Percentiles rank a stretch among this genome's conserved stretches.
Conservation (phyloP, 2,797 vertebrate genomes). For the Enteromius paludinosus region DNA sequence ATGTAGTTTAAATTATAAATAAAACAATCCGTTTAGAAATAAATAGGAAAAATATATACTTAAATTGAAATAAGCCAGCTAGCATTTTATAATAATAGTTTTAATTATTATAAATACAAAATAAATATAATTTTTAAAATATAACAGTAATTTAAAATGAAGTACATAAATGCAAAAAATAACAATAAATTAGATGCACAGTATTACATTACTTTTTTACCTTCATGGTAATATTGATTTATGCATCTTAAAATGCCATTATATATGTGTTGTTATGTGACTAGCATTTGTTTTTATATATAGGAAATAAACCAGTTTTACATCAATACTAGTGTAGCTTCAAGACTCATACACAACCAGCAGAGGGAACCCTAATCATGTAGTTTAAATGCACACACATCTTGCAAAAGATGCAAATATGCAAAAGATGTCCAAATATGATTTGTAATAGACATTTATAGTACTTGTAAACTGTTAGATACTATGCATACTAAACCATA, state of each 20-base stretch:
- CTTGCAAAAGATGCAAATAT: neutral
- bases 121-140: neutral
- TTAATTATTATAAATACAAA: neutral
- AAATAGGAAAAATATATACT: neutral
- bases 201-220: neutral
- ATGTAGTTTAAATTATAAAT: neutral
- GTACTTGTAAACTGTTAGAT: neutral
- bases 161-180: no score
- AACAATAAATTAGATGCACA: neutral
- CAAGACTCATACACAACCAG: neutral
- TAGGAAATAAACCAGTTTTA: neutral
- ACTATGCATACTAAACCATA: neutral
- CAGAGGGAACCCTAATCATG: constrained; percentile 38
- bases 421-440: neutral
- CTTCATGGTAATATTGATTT: neutral
- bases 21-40: neutral
- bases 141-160: neutral
- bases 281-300: neutral
- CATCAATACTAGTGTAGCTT: neutral
- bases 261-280: neutral
- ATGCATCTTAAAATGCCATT: neutral
- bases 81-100: neutral
- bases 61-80: neutral
- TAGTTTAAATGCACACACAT: neutral
- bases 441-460: neutral